These are phyloP conservation scores for Scelioninae gen. 1 DNA, from an alignment of 2,888 invertebrate genomes.

Conservation along the genomic window DNA sequence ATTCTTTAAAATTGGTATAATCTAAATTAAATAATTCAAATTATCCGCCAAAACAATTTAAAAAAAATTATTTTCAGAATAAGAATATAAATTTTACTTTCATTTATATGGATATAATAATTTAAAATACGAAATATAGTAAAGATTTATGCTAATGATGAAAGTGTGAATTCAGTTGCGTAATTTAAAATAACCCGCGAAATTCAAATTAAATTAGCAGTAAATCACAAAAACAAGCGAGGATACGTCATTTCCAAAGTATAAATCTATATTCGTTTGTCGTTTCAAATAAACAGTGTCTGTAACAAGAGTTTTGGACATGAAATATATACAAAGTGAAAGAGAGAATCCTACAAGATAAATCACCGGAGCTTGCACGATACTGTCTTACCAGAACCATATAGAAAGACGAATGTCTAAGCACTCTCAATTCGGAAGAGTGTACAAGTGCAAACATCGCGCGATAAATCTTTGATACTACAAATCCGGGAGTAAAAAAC, in stretches of 20 bases:
- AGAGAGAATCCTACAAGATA: conserved; percentile 55
- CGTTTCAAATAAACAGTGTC: conserved; percentile 46
- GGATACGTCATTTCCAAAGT: conserved; percentile 8
- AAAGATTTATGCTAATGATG: no score
- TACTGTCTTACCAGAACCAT: conserved; percentile 65
- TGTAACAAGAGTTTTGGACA: conserved; percentile 52
- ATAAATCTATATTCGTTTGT: conserved; percentile 58
- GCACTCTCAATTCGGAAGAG: conserved; percentile 62
- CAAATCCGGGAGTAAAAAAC: conserved; percentile 43
- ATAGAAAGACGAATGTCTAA: conserved; percentile 64
- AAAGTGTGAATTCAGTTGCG: no score
- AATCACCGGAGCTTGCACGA: conserved; percentile 52
- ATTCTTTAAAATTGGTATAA: not conserved
- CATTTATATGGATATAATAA: no score
- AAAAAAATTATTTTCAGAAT: no score
- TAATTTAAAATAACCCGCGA: not conserved
- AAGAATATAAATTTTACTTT: no score
- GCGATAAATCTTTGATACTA: conserved; percentile 68
- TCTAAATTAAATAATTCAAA: not conserved
- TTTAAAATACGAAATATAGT: no score
- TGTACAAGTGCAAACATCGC: conserved; percentile 58
- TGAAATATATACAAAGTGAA: conserved; percentile 53
- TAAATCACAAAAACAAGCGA: conserved; percentile 20
- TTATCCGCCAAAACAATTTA: not conserved
- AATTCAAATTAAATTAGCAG: conserved; percentile 27